Base-by-base conservation (phyloP, 2,888 invertebrate species). In the Zelleria hepariella region DNA sequence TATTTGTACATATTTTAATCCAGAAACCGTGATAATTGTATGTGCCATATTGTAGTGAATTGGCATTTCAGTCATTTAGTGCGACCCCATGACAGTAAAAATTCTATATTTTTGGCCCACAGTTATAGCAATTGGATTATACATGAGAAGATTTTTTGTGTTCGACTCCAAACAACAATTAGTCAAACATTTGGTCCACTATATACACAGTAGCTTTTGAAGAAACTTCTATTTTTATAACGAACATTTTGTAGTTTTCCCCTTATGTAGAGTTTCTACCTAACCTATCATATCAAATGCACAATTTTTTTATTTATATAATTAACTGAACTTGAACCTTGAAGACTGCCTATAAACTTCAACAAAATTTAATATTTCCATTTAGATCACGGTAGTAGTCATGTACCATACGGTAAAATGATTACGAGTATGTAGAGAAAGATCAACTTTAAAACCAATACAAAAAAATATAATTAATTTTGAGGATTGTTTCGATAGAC, bases 161-260 rank as follows among this genome's bases (percentile, higher is more conserved):
- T n/a, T n/a, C n/a, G n/a, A n/a, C n/a, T 8, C 18, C 7, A 49
- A 7, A 20, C 49, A 49, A 49, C 1, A 20, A 49, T 49, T 66
- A 68, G 68, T 71, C 68, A 67, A 65, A 71, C 70, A 60, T 62
- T 82, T 75, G 85, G 86, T 86, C 86, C 85, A 86, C 74, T 68
- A 42, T 80, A 73, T 80, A 86, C 72, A 81, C 80, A 2, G 25
- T 85, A 87, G 83, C 86, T 87, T 87, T 81, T 75, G 75, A 74
- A 79, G 75, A 77, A 15, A 79, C 76, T 84, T 80, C 80, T 87
- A 86, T 87, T 87, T 87, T 86, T 85, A 75, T 87, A 86, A 71
- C 71, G 75, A 80, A 80, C 75, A 80, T 83, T 85, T 77, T 81
- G 79, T 83, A 85, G 73, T 76, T 65, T 15, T 72, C 63, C 67